These are phyloP conservation scores for Nycticorax nycticorax DNA, from an alignment of 2,113 vertebrate species.

Conservation along the genomic window DNA sequence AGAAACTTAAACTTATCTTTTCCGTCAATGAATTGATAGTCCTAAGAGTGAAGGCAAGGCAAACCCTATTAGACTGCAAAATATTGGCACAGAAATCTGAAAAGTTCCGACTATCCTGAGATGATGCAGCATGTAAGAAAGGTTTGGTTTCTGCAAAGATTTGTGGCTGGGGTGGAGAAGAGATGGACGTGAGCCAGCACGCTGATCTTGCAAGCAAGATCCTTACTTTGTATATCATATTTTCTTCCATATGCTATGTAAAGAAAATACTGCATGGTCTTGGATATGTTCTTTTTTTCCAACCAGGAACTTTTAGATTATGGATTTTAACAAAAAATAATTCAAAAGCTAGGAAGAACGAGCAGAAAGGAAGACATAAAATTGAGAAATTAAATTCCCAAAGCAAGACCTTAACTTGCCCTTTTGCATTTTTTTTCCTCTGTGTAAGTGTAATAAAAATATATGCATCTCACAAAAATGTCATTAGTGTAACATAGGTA, in stretches of 20 bases:
- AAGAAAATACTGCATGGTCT: not conserved
- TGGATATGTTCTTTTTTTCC: not conserved
- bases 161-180: not conserved
- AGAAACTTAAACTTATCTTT: not conserved
- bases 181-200: not conserved
- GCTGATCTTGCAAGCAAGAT: not conserved
- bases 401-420: not conserved
- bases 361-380: not conserved
- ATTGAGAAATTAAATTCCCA: not conserved
- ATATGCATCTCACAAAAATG: not conserved
- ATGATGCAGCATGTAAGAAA: not conserved
- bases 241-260: not conserved
- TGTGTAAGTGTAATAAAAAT: not conserved
- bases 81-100: not conserved
- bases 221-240: rapidly evolving
- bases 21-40: not conserved
- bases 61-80: not conserved
- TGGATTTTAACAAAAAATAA: not conserved
- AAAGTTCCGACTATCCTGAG: not conserved
- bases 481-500: not conserved
- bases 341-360: not conserved
- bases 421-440: not conserved
- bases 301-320: not conserved
- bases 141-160: not conserved
- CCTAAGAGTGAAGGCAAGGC: not conserved